phyloP scores from a whole-genome alignment of 2,113 vertebrate species.

The Furnarius figulus region DNA sequence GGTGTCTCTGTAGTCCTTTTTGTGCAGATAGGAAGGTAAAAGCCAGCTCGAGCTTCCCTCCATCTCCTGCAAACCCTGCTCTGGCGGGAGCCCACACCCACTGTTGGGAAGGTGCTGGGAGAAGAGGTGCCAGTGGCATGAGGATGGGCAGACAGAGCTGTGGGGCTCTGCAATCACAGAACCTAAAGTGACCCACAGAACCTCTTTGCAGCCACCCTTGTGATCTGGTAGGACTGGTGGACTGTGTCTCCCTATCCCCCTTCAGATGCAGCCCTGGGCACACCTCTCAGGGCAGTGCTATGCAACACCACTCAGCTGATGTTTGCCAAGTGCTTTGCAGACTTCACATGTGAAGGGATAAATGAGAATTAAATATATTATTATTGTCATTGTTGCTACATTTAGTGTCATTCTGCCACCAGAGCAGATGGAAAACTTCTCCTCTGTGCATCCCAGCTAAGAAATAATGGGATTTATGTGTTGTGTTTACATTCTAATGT shows the following conservation, averaged over 20 bases:
- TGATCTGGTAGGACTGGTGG: not conserved
- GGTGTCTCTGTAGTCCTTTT: not conserved
- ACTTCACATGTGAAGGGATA: not conserved
- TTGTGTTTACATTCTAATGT: conserved; percentile 32
- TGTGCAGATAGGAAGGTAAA: not conserved
- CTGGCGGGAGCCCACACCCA: fast-evolving
- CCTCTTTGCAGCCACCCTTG: fast-evolving
- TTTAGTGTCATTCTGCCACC: conserved; percentile 17
- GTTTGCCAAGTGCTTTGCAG: not conserved
- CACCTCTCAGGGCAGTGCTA: not conserved
- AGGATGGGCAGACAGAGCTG: not conserved
- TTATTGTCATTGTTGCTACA: not conserved
- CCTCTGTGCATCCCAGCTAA: conserved; percentile 56
- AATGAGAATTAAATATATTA: conserved; percentile 53
- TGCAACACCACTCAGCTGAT: not conserved
- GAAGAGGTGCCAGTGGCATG: fast-evolving
- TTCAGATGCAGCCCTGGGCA: not conserved
- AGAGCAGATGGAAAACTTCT: conserved; percentile 64
- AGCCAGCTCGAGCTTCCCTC: not conserved
- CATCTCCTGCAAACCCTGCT: not conserved
- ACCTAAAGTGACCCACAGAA: fast-evolving
- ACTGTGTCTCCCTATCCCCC: not conserved
- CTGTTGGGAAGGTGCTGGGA: not conserved
- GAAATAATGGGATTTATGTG: conserved; percentile 45
- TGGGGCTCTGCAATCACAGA: fast-evolving